phyloP scores from a whole-genome alignment of 2,797 vertebrate species.

The Onychomys arenicola region DNA sequence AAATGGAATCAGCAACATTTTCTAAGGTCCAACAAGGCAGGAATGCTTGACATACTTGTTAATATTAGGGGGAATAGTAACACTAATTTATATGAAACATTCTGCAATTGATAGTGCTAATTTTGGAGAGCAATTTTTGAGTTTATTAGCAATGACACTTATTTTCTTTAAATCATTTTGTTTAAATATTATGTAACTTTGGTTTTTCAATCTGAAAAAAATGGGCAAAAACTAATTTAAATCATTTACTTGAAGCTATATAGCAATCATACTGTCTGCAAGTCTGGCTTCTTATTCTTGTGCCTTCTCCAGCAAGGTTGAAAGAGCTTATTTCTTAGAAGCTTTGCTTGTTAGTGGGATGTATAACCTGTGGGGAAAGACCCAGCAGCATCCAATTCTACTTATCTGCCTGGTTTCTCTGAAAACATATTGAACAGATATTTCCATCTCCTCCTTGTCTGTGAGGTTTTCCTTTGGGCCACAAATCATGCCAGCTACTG shows the following conservation, averaged over 20 bases:
- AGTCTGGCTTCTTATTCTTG: background rate
- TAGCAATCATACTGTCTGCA: background rate
- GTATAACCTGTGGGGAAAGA: constrained; percentile 21
- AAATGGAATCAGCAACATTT: background rate
- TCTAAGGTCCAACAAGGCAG: background rate
- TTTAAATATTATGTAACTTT: background rate
- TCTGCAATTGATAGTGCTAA: background rate
- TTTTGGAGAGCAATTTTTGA: background rate
- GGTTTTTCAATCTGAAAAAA: background rate
- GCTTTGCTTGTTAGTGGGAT: constrained; percentile 55
- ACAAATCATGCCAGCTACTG: background rate
- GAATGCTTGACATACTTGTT: background rate
- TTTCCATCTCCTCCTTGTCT: background rate
- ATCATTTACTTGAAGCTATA: background rate
- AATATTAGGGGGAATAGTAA: background rate
- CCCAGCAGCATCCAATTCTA: background rate
- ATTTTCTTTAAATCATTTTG: constrained; percentile 21
- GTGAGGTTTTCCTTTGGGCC: constrained; percentile 7
- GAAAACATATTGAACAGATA: constrained; percentile 18
- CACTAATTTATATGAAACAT: background rate
- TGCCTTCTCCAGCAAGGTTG: background rate
- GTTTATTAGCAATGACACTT: background rate
- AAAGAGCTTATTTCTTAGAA: constrained; percentile 16
- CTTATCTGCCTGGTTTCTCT: constrained; percentile 31
- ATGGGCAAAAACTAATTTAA: background rate